Evolutionary conservation across 2,888 invertebrate genomes (phyloP).

Genomic region (Urechis unicinctus): DNA sequence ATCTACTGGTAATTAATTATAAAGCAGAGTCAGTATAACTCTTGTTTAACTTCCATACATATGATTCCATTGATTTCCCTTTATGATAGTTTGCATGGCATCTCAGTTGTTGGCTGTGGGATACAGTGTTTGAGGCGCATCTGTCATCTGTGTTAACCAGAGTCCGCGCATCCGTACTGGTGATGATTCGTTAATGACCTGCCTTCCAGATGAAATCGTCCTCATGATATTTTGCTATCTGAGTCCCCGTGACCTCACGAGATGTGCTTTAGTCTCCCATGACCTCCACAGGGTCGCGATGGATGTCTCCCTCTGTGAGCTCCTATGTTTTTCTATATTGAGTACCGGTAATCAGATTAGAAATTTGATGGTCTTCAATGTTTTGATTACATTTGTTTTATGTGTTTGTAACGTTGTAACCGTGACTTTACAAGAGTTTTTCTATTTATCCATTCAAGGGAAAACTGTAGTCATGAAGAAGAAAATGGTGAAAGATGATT

Average conservation of each 20-base stretch:
- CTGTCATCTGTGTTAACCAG: conserved; percentile 19
- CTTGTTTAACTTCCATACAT: no score
- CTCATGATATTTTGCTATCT: conserved; percentile 37
- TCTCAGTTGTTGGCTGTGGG: no score
- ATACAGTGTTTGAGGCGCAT: no score
- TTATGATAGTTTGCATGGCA: no score
- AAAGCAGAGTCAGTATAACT: no score
- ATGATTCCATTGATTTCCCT: no score
- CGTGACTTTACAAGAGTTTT: no score
- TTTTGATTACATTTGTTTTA: no score
- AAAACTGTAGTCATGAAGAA: conserved; percentile 37
- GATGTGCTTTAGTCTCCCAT: conserved; percentile 30
- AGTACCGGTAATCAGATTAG: no score
- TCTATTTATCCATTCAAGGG: conserved; percentile 33
- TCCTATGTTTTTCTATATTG: background rate
- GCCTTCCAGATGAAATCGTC: conserved; percentile 45
- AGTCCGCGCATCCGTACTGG: conserved; percentile 40
- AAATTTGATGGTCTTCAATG: no score
- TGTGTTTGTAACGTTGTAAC: no score
- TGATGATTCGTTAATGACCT: conserved; percentile 39
- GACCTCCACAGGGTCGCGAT: conserved; percentile 38
- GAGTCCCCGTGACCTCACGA: conserved; percentile 28
- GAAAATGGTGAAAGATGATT: conserved; percentile 28
- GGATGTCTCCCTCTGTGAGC: conserved; percentile 39
- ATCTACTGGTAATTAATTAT: no score